Evolutionary conservation across 2,888 invertebrate species (phyloP).

Genomic region (Ypsolopha sequella): DNA sequence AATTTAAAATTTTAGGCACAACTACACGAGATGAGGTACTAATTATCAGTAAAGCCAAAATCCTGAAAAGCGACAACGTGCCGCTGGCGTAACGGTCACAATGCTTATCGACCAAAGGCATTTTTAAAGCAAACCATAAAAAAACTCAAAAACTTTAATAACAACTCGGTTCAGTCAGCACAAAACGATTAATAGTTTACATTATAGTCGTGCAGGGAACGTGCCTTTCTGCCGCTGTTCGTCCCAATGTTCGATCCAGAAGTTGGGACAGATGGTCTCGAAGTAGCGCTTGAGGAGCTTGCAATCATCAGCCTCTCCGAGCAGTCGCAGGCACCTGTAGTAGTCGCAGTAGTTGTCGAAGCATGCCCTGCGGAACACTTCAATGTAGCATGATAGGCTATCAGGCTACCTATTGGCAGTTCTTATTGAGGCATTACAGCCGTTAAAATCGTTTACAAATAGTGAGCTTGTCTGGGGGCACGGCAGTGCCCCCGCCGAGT

Average conservation of each 20-base stretch:
- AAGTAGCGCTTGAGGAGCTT: slow-evolving; percentile 59
- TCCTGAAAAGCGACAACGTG: no score
- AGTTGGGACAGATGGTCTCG: slow-evolving; percentile 57
- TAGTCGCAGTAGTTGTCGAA: slow-evolving; percentile 60
- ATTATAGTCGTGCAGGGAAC: slow-evolving; percentile 50
- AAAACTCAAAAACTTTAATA: not conserved
- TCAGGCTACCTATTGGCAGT: not conserved
- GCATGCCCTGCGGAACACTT: slow-evolving; percentile 37
- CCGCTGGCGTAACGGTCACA: no score
- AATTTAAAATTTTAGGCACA: no score
- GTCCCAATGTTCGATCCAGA: slow-evolving; percentile 56
- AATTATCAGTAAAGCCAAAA: no score
- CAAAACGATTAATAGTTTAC: no score
- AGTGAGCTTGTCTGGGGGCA: no score
- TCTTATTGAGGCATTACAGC: not conserved
- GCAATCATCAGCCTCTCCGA: slow-evolving; percentile 54
- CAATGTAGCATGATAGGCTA: not conserved
- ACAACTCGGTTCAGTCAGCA: not conserved
- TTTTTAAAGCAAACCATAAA: not conserved
- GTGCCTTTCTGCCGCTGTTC: slow-evolving; percentile 48
- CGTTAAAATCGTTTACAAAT: no score
- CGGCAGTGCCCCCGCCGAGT: no score
- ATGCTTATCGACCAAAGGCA: no score
- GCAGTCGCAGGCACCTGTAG: slow-evolving; percentile 43
- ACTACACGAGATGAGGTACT: no score